Conservation (phyloP, 1,140 invertebrate genomes). For the Eupeodes corollae region DNA sequence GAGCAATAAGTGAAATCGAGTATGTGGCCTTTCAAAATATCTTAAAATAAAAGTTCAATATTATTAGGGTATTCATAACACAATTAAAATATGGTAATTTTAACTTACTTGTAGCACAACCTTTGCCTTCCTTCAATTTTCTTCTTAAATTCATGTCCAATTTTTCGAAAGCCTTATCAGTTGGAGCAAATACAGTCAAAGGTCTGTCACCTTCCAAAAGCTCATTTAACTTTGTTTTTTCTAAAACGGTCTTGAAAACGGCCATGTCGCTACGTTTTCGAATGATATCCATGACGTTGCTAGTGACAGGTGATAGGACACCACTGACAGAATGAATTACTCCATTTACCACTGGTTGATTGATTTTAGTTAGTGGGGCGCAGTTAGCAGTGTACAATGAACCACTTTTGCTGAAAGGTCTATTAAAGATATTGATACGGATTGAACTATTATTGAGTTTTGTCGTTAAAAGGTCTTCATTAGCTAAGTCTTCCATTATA, state of each 20-base stretch:
- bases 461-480: slow-evolving; percentile 38
- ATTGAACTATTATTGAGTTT: slow-evolving; percentile 42
- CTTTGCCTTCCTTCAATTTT: slow-evolving; percentile 38
- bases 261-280: slow-evolving; percentile 34
- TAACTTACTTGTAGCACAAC: slow-evolving; percentile 41
- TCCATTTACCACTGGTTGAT: slow-evolving; percentile 50
- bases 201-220: slow-evolving; percentile 42
- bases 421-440: slow-evolving; percentile 49
- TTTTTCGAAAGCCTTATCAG: slow-evolving; percentile 50
- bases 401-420: slow-evolving; percentile 29
- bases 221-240: slow-evolving; percentile 32
- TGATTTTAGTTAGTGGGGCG: slow-evolving; percentile 38
- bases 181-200: slow-evolving; percentile 53
- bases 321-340: slow-evolving; percentile 54
- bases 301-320: slow-evolving; percentile 45
- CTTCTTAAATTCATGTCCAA: slow-evolving; percentile 36
- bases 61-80: not conserved
- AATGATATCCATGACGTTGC: slow-evolving; percentile 38
- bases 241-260: slow-evolving; percentile 31
- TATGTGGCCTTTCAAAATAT: slow-evolving; percentile 52
- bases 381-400: slow-evolving; percentile 43
- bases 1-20: slow-evolving; percentile 56
- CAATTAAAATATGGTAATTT: not conserved
- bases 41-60: slow-evolving; percentile 30
- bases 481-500: slow-evolving; percentile 37